A percentile compares a stretch with the other conserved stretches of the same genome.
phyloP scores from a whole-genome alignment of 2,888 invertebrate genomes.

The Drepanosiphum platanoidis region DNA sequence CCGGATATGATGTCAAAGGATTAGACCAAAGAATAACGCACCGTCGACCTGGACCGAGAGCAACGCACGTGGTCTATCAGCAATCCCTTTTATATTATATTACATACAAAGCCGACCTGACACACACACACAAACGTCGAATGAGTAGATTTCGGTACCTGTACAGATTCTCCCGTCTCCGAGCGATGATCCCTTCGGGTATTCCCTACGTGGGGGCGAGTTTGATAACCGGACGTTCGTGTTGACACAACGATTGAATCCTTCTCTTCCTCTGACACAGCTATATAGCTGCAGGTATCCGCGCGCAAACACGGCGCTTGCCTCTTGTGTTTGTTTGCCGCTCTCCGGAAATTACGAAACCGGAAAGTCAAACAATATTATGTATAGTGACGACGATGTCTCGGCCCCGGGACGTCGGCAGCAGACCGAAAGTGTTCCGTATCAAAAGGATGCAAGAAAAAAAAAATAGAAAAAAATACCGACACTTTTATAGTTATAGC shows the following conservation, averaged over 20 bases:
- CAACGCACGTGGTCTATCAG: neutral
- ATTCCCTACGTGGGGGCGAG: neutral
- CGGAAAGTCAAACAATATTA: conserved; percentile 55
- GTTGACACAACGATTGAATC: conserved; percentile 30
- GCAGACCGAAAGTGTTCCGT: neutral
- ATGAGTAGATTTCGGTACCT: neutral
- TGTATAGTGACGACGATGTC: neutral
- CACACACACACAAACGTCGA: neutral
- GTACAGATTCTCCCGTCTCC: neutral
- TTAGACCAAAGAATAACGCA: neutral
- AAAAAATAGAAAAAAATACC: no score
- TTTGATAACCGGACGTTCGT: conserved; percentile 30
- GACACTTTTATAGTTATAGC: neutral
- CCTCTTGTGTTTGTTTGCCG: conserved; percentile 31
- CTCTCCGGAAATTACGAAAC: conserved; percentile 58
- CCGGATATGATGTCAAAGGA: conserved; percentile 11
- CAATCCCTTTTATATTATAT: neutral
- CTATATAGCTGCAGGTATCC: conserved; percentile 2
- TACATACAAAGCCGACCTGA: neutral
- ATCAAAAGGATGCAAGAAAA: neutral
- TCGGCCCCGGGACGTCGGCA: neutral
- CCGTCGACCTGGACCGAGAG: neutral
- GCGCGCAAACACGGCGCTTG: conserved; percentile 11
- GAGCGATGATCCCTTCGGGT: conserved; percentile 15
- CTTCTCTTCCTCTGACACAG: neutral